A percentile compares a stretch with the other conserved stretches of the same genome.
These are phyloP conservation scores for Podargus strigoides DNA, from an alignment of 2,797 vertebrate genomes.

Conservation along the genomic window DNA sequence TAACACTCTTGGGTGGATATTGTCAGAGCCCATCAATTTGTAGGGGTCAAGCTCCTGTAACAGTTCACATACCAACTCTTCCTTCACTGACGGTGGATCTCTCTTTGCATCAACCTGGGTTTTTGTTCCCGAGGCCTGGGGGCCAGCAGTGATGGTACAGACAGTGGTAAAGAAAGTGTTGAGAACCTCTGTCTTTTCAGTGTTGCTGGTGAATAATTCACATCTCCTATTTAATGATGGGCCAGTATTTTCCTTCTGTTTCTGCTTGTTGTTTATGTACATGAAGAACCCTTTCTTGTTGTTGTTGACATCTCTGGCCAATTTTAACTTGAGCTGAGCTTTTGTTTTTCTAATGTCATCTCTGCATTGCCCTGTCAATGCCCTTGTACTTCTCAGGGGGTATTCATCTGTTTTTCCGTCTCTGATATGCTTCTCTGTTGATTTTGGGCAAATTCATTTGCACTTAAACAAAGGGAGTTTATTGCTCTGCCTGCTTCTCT, in stretches of 20 bases:
- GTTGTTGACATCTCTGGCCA: background rate
- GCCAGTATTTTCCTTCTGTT: background rate
- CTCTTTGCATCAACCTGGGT: background rate
- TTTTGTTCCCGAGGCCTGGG: background rate
- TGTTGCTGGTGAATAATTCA: no score
- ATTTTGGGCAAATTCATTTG: background rate
- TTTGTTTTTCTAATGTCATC: background rate
- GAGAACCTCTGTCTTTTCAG: background rate
- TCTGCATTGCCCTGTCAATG: background rate
- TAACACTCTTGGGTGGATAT: background rate
- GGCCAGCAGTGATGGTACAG: background rate
- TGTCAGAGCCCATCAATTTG: background rate
- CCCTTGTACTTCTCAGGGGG: background rate
- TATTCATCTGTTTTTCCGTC: background rate
- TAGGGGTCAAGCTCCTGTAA: background rate
- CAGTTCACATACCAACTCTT: background rate
- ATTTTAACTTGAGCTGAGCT: background rate
- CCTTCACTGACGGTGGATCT: rapidly evolving
- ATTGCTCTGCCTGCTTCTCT: background rate
- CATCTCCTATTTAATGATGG: background rate
- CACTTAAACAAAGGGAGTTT: background rate
- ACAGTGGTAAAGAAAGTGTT: background rate
- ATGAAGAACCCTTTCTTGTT: background rate
- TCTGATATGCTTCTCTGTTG: background rate
- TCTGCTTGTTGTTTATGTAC: background rate